A percentile compares a stretch with the other conserved stretches of the same genome.
These are phyloP conservation scores for Brevimyrus niger DNA, from an alignment of 2,113 vertebrate genomes.

Conservation along the genomic window DNA sequence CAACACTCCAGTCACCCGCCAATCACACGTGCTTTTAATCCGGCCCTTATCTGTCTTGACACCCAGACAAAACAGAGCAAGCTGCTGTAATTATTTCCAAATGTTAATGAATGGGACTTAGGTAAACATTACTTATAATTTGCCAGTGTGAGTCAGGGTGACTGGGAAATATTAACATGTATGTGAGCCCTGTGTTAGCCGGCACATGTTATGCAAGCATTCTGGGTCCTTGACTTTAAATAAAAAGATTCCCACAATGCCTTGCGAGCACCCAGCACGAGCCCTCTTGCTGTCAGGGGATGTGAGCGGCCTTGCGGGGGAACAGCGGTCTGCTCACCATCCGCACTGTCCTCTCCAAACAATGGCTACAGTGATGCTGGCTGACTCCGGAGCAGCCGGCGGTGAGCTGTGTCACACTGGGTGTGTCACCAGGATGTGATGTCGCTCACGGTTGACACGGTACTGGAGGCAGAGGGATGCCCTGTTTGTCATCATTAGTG, in stretches of 20 bases:
- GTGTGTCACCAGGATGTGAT: neutral
- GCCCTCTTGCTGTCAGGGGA: neutral
- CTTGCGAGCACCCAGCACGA: neutral
- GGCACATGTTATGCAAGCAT: neutral
- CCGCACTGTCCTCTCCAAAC: neutral
- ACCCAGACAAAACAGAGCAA: constrained; percentile 1
- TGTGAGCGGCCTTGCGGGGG: neutral
- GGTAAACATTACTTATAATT: constrained; percentile 11
- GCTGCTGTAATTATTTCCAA: neutral
- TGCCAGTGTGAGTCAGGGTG: neutral
- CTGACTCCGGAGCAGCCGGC: neutral
- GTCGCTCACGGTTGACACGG: neutral
- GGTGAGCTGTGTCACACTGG: neutral
- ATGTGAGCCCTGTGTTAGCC: neutral
- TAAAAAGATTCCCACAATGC: neutral
- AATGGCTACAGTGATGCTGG: neutral
- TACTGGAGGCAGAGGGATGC: neutral
- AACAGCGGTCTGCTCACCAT: neutral
- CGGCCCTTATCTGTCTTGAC: neutral
- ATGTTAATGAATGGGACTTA: constrained; percentile 11
- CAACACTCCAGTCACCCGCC: neutral
- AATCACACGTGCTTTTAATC: neutral
- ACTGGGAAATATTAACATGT: neutral
- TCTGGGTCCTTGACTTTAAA: neutral
- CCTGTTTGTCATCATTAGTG: neutral